Conservation (phyloP, 1,140 invertebrate genomes). For the Diachasma alloeum region DNA sequence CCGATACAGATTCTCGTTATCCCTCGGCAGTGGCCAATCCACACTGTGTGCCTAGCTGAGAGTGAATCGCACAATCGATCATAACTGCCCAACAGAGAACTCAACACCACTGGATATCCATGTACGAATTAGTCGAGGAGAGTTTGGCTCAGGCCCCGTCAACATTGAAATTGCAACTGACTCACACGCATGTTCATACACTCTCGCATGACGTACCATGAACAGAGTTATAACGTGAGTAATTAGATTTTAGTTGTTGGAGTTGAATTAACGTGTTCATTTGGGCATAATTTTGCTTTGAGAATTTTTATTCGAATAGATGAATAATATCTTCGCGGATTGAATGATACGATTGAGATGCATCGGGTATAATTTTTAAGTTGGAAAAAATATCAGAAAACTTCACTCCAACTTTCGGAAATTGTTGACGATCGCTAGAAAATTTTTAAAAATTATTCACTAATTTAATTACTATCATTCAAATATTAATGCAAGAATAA, state of each 20-base stretch:
- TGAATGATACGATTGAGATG: too few species aligned
- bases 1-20: not conserved
- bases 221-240: not conserved
- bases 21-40: not conserved
- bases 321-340: too few species aligned
- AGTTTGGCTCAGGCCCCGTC: not conserved
- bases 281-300: too few species aligned
- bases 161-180: not conserved
- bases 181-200: not conserved
- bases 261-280: not conserved
- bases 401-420: too few species aligned
- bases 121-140: slow-evolving; percentile 10
- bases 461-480: too few species aligned
- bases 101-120: not conserved
- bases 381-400: too few species aligned
- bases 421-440: too few species aligned
- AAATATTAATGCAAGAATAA: too few species aligned
- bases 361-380: too few species aligned
- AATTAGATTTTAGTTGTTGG: not conserved
- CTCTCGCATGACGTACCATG: not conserved
- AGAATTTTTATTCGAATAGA: too few species aligned
- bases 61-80: slow-evolving; percentile 12
- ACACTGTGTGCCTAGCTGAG: not conserved
- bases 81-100: not conserved
- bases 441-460: too few species aligned